A percentile compares a stretch with the other conserved stretches of the same genome.
Conservation (phyloP, 2,113 vertebrate species). For the Acrocephalus kingi region DNA sequence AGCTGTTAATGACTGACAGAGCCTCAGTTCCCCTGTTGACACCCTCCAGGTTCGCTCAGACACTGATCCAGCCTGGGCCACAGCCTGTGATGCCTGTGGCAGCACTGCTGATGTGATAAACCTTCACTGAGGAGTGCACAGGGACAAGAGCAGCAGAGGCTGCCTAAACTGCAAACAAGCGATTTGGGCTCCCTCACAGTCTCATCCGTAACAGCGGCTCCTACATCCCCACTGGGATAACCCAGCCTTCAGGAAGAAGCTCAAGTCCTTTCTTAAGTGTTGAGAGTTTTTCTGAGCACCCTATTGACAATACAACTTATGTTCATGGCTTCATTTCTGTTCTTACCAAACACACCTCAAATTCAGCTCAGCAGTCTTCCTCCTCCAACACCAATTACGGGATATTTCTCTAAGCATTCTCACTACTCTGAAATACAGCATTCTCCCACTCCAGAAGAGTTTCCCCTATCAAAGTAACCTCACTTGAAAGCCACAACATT, state of each 20-base stretch:
- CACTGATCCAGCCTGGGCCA: fast-evolving
- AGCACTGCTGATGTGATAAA: background rate
- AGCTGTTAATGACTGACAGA: background rate
- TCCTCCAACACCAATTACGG: background rate
- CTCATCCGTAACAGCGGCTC: background rate
- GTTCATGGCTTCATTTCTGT: background rate
- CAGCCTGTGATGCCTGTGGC: fast-evolving
- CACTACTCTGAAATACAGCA: background rate
- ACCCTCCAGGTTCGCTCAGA: fast-evolving
- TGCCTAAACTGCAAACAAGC: fast-evolving
- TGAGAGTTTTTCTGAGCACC: background rate
- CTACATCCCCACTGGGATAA: fast-evolving
- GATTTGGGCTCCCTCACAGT: background rate
- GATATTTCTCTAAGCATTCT: background rate
- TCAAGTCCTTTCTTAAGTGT: fast-evolving
- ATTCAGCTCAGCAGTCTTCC: background rate
- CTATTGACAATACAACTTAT: fast-evolving
- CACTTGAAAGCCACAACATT: background rate
- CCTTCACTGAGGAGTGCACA: background rate
- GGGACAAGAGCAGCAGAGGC: too few species aligned
- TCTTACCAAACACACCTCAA: background rate
- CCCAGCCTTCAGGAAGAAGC: background rate
- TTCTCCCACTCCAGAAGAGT: background rate
- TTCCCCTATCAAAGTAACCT: background rate
- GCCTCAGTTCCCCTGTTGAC: fast-evolving